Conservation (phyloP, 2,113 vertebrate genomes). For the Carassius auratus region DNA sequence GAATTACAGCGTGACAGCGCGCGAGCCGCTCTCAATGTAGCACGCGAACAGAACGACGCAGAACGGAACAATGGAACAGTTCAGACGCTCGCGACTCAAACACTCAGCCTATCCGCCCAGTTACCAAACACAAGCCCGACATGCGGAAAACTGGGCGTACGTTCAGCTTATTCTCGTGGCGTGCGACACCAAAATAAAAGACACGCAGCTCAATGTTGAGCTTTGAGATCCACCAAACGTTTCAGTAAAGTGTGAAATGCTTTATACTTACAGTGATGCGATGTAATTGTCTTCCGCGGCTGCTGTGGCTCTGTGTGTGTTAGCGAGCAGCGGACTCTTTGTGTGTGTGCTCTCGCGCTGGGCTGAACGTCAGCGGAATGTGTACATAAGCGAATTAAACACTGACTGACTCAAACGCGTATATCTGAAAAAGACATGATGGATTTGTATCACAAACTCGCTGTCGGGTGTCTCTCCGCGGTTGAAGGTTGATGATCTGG, state of each 20-base stretch:
- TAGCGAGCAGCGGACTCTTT: constrained; percentile 53
- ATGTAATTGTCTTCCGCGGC: constrained; percentile 58
- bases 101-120: not conserved
- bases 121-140: constrained; percentile 30
- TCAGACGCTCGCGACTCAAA: not conserved
- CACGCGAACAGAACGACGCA: not conserved
- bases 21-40: not conserved
- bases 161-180: not conserved
- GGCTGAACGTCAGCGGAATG: constrained; percentile 80
- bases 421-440: constrained; percentile 41
- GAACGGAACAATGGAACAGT: not conserved
- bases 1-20: constrained; percentile 26
- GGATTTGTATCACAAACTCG: not conserved
- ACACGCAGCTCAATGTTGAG: not conserved
- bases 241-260: constrained; percentile 7
- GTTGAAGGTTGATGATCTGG: constrained; percentile 35
- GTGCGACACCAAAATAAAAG: constrained; percentile 37
- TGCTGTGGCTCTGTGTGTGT: constrained; percentile 68
- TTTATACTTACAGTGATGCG: constrained; percentile 68
- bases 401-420: constrained; percentile 63
- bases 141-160: constrained; percentile 10
- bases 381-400: constrained; percentile 73
- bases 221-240: constrained; percentile 54
- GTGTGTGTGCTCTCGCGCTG: constrained; percentile 63
- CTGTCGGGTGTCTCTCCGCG: not conserved